Conservation (phyloP, 1,140 invertebrate species). For the Leguminivora glycinivorella region DNA sequence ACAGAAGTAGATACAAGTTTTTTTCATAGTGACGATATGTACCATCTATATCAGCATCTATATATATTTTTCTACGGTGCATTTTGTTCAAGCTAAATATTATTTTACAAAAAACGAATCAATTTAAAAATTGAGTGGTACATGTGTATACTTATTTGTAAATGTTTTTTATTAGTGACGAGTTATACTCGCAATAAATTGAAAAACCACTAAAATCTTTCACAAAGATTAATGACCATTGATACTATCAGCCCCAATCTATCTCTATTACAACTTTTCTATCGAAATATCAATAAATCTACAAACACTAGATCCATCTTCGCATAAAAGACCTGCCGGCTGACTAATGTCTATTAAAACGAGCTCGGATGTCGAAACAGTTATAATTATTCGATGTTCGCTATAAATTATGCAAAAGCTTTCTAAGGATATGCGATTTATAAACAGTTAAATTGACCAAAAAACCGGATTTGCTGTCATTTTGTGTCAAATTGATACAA, state of each 20-base stretch:
- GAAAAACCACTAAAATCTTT: background rate
- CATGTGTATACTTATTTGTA: too few species aligned
- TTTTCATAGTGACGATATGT: too few species aligned
- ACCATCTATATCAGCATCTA: too few species aligned
- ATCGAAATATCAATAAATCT: background rate
- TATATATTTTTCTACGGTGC: too few species aligned
- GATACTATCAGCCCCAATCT: constrained; percentile 14
- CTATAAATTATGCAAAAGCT: constrained; percentile 43
- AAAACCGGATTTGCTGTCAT: constrained; percentile 48
- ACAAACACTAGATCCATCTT: background rate
- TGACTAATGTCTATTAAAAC: constrained; percentile 21
- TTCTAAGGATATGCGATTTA: constrained; percentile 35
- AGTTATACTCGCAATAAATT: too few species aligned
- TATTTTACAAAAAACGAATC: too few species aligned
- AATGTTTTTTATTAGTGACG: too few species aligned
- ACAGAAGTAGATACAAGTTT: too few species aligned
- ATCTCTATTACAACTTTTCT: constrained; percentile 1
- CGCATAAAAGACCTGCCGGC: background rate
- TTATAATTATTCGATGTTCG: constrained; percentile 23
- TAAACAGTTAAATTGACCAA: constrained; percentile 50
- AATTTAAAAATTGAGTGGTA: too few species aligned
- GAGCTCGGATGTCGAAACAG: constrained; percentile 17
- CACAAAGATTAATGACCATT: background rate
- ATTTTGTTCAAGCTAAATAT: too few species aligned
- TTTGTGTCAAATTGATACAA: constrained; percentile 46